These are phyloP conservation scores for Micromussa lordhowensis DNA, from an alignment of 92 coral and sea anemone genomes.

Conservation along the genomic window DNA sequence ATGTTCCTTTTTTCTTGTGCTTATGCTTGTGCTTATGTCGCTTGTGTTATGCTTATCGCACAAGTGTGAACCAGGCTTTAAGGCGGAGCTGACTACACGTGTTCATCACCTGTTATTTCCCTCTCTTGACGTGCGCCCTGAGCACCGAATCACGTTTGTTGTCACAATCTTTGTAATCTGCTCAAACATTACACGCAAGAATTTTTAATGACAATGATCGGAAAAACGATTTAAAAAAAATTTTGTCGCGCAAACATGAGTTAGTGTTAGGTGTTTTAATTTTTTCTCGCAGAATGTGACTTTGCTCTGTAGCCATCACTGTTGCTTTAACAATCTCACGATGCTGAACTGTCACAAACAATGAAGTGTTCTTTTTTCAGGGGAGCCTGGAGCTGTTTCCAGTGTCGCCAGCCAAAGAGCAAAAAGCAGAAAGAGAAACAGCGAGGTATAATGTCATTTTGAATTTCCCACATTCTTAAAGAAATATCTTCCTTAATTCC, in stretches of 20 bases:
- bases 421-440: conserved; percentile 21
- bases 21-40: no score
- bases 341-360: neutral
- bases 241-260: neutral
- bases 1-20: no score
- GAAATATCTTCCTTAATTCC: neutral
- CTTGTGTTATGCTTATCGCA: no score
- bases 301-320: neutral
- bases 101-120: neutral
- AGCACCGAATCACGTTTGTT: no score
- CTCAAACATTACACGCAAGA: no score
- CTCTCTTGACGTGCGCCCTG: neutral
- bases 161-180: no score
- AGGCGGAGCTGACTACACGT: no score
- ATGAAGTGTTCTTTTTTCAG: conserved; percentile 28
- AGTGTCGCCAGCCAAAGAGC: conserved; percentile 75
- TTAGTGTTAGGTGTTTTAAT: neutral
- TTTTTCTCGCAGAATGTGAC: no score
- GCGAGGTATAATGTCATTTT: conserved; percentile 12
- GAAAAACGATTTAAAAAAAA: no score
- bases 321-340: neutral
- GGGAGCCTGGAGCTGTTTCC: conserved; percentile 88
- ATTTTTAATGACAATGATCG: no score
- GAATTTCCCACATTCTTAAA: neutral
- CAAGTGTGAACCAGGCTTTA: no score